Conservation (phyloP, 2,888 invertebrate species). For the Limulus polyphemus region DNA sequence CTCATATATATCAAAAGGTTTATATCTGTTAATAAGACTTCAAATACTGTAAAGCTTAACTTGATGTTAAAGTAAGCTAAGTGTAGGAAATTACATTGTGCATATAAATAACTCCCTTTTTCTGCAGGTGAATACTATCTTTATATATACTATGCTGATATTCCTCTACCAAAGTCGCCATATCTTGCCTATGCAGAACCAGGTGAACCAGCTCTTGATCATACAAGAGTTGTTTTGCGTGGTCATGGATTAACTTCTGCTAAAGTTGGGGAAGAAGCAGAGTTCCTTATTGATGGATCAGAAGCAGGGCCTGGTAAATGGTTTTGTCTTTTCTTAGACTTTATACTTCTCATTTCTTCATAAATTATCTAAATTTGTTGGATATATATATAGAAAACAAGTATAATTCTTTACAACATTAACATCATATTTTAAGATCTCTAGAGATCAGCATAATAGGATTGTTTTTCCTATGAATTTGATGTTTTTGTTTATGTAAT, state of each 20-base stretch:
- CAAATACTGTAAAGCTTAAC: no score
- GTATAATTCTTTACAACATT: no score
- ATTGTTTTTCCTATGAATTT: no score
- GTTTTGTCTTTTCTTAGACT: not conserved
- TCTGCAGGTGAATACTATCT: conserved; percentile 57
- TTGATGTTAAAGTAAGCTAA: no score
- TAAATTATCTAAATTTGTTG: no score
- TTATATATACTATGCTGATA: conserved; percentile 61
- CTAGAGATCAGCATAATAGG: no score
- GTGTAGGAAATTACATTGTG: no score
- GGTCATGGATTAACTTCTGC: conserved; percentile 86
- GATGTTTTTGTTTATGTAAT: no score
- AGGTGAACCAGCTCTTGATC: conserved; percentile 31
- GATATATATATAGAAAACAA: no score
- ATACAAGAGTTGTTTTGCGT: conserved; percentile 54
- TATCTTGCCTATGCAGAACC: conserved; percentile 40
- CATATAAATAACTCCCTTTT: not conserved
- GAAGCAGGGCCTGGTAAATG: conserved; percentile 53
- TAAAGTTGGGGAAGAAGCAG: conserved; percentile 77
- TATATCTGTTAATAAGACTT: not conserved
- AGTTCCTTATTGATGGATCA: conserved; percentile 82
- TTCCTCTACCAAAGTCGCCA: conserved; percentile 60
- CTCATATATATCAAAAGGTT: not conserved
- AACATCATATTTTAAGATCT: no score
- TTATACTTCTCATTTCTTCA: no score